A percentile compares a stretch with the other conserved stretches of the same genome.
Evolutionary conservation across 2,888 invertebrate species (phyloP).

Genomic region (Hyppa rectilinea): DNA sequence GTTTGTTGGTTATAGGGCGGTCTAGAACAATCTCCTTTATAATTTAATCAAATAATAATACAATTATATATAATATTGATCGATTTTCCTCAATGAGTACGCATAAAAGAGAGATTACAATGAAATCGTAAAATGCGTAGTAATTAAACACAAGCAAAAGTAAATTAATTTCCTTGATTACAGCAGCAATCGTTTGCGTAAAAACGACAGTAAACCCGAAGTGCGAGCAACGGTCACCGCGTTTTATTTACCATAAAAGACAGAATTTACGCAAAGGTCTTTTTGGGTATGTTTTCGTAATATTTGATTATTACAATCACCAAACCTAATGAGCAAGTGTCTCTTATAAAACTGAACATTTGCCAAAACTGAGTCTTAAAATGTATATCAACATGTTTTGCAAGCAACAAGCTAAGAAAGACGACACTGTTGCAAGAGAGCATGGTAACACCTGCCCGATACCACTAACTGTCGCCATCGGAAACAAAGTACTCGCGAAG

Average conservation of each 20-base stretch:
- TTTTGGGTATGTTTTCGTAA: too few relatives aligned
- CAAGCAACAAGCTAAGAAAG: slow-evolving; percentile 34
- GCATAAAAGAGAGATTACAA: slow-evolving; percentile 8
- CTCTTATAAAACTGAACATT: not conserved
- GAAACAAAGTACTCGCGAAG: slow-evolving; percentile 43
- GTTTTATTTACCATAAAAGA: slow-evolving; percentile 17
- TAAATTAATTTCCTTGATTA: slow-evolving; percentile 30
- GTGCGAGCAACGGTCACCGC: not conserved
- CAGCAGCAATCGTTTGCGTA: slow-evolving; percentile 24
- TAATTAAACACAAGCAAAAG: slow-evolving; percentile 19
- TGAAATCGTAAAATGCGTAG: slow-evolving; percentile 26
- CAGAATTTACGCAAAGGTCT: too few relatives aligned
- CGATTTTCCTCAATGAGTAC: slow-evolving; percentile 28
- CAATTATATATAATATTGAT: too few relatives aligned
- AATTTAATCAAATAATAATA: slow-evolving; percentile 11
- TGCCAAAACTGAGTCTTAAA: not conserved
- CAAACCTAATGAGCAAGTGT: slow-evolving; percentile 5
- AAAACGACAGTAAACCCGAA: slow-evolving; percentile 17
- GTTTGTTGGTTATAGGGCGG: too few relatives aligned
- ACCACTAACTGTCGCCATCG: slow-evolving; percentile 32
- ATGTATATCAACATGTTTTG: slow-evolving; percentile 9
- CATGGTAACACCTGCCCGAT: slow-evolving; percentile 33
- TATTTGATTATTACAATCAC: slow-evolving; percentile 7
- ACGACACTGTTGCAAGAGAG: slow-evolving; percentile 27
- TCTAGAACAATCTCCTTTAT: too few relatives aligned